Evolutionary conservation across 1,140 invertebrate genomes (phyloP).

Genomic region (Eriocheir sinensis): DNA sequence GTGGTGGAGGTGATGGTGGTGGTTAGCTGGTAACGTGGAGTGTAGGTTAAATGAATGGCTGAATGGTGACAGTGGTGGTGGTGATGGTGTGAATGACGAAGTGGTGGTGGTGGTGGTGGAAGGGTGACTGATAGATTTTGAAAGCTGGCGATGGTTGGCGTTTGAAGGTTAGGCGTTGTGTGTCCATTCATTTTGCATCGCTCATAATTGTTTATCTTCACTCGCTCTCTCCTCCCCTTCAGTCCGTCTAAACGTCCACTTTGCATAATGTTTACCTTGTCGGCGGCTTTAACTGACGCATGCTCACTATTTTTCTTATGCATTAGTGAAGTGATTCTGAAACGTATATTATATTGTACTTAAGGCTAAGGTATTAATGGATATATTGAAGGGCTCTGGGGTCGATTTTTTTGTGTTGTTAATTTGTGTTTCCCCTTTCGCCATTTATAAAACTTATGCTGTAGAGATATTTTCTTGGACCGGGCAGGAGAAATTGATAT

Average conservation of each 20-base stretch:
- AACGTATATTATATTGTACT: too few relatives aligned
- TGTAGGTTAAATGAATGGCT: too few relatives aligned
- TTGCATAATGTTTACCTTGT: neutral
- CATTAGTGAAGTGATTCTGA: neutral
- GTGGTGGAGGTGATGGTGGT: neutral
- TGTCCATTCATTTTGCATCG: neutral
- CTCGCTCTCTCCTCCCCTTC: neutral
- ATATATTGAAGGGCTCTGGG: conserved; percentile 31
- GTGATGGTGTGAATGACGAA: too few relatives aligned
- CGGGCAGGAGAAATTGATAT: too few relatives aligned
- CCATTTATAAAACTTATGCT: too few relatives aligned
- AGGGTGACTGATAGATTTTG: neutral
- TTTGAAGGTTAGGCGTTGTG: neutral
- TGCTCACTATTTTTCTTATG: neutral
- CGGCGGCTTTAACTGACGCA: neutral
- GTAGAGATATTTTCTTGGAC: too few relatives aligned
- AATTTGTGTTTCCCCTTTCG: too few relatives aligned
- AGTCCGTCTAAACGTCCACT: neutral
- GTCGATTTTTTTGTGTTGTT: too few relatives aligned
- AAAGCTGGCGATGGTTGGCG: neutral
- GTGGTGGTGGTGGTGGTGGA: neutral
- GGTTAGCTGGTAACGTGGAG: neutral
- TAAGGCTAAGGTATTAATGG: too few relatives aligned
- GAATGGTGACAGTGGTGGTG: conserved; percentile 5
- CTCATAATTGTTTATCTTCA: conserved; percentile 12